These are phyloP conservation scores for Mnemiopsis leidyi DNA, from an alignment of 37 sponge, comb jelly and placozoan species.

Conservation along the genomic window DNA sequence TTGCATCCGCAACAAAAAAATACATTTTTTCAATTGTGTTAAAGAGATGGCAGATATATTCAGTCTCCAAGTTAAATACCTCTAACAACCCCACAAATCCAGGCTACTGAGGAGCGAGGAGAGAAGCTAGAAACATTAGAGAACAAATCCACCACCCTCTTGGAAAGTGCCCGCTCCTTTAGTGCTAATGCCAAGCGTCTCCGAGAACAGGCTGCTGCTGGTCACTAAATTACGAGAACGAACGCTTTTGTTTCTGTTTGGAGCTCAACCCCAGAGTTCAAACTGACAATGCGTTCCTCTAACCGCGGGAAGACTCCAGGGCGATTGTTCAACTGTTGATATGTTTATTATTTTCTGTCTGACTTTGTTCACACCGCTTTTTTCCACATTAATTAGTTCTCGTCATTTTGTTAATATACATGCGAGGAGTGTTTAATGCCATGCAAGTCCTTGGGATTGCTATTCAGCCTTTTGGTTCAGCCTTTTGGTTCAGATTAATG, in stretches of 20 bases:
- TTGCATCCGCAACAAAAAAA: too few species aligned
- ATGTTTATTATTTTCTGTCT: neutral
- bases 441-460: neutral
- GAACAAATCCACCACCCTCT: neutral
- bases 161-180: neutral
- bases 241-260: too few species aligned
- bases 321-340: neutral
- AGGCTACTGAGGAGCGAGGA: slow-evolving; percentile 24
- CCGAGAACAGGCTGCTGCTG: slow-evolving; percentile 12
- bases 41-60: too few species aligned
- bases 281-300: too few species aligned
- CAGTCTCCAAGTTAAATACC: too few species aligned
- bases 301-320: neutral
- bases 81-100: neutral
- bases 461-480: neutral
- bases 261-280: too few species aligned
- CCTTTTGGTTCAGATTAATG: neutral
- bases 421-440: neutral
- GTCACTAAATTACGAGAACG: neutral
- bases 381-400: neutral
- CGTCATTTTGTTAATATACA: neutral
- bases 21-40: too few species aligned
- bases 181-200: neutral
- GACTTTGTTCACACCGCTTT: neutral
- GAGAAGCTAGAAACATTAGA: neutral